Percentiles rank a stretch among this genome's conserved stretches.
phyloP scores from a whole-genome alignment of 2,797 vertebrate genomes.

The Pygocentrus nattereri region DNA sequence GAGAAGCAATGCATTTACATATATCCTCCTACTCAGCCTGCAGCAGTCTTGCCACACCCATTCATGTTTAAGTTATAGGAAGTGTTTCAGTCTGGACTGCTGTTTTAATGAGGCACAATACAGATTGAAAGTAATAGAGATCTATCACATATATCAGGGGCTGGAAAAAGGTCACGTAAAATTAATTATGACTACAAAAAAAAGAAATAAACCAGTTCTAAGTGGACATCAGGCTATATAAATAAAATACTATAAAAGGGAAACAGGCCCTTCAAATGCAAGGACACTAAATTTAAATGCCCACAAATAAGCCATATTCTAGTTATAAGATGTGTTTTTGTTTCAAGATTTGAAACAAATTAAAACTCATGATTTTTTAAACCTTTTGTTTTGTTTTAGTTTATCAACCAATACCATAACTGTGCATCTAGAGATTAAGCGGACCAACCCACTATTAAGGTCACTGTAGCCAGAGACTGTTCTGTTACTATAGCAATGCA shows the following conservation, averaged over 20 bases:
- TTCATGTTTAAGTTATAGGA: not conserved
- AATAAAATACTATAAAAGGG: too few relatives aligned
- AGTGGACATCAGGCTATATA: too few relatives aligned
- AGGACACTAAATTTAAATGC: not conserved
- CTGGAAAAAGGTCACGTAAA: too few relatives aligned
- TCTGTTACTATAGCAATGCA: slow-evolving; percentile 71
- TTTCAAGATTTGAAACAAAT: too few relatives aligned
- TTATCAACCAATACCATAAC: slow-evolving; percentile 63
- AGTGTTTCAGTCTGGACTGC: not conserved
- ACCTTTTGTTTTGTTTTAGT: not conserved
- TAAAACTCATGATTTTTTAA: not conserved
- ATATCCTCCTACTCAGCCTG: not conserved
- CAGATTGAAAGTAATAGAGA: not conserved
- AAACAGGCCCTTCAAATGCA: not conserved
- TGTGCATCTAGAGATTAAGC: slow-evolving; percentile 62
- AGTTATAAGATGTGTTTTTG: too few relatives aligned
- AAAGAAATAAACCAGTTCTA: too few relatives aligned
- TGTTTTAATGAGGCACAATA: not conserved
- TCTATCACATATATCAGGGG: too few relatives aligned
- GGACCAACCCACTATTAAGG: slow-evolving; percentile 56
- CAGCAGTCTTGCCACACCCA: not conserved
- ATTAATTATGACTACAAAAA: too few relatives aligned
- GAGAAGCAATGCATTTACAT: not conserved
- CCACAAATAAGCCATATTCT: not conserved
- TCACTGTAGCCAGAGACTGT: slow-evolving; percentile 63